Evolutionary conservation across 2,113 vertebrate genomes (phyloP).

Genomic region (Odobenus rosmarus): DNA sequence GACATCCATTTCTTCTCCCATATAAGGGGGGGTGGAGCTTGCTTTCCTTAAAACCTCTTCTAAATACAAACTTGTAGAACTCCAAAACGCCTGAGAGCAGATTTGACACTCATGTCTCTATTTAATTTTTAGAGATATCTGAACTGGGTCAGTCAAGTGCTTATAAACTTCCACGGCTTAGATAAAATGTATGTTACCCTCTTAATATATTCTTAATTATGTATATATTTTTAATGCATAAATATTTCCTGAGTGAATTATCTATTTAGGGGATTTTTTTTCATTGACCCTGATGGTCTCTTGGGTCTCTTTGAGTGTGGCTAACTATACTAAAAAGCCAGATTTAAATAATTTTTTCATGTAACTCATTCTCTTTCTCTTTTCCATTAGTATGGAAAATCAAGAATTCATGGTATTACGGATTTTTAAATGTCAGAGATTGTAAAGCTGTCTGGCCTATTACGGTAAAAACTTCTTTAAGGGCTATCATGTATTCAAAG

Average conservation of each 20-base stretch:
- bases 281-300: background rate
- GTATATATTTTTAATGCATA: background rate
- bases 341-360: slow-evolving; percentile 52
- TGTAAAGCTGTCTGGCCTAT: slow-evolving; percentile 68
- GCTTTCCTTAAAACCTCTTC: background rate
- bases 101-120: background rate
- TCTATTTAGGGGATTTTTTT: background rate
- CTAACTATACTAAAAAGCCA: slow-evolving; percentile 8
- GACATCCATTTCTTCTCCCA: background rate
- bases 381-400: slow-evolving; percentile 67
- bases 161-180: background rate
- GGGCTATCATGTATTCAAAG: slow-evolving; percentile 67
- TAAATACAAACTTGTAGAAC: slow-evolving; percentile 6
- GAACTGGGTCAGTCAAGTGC: background rate
- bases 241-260: slow-evolving; percentile 18
- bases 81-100: background rate
- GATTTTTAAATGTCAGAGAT: slow-evolving; percentile 73
- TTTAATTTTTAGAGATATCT: slow-evolving; percentile 40
- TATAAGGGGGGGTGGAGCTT: background rate
- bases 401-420: slow-evolving; percentile 63
- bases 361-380: slow-evolving; percentile 53
- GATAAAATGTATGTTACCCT: background rate
- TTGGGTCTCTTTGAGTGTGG: background rate
- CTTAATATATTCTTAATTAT: slow-evolving; percentile 5
- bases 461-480: slow-evolving; percentile 77